phyloP scores from a whole-genome alignment of 35 echinoderm and acorn worm species.

The Lytechinus variegatus region DNA sequence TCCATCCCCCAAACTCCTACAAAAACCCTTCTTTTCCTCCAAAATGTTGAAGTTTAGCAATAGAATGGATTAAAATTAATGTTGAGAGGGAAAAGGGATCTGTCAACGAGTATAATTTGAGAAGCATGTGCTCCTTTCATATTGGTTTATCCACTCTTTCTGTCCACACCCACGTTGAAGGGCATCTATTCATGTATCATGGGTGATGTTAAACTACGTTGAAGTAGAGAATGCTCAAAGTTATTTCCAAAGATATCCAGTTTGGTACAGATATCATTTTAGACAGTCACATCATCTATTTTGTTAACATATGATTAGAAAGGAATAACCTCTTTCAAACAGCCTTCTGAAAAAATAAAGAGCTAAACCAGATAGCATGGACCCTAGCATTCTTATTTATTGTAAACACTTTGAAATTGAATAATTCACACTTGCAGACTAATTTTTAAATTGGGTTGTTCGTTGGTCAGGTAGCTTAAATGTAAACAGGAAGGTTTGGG shows the following conservation, averaged over 20 bases:
- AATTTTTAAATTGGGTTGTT: too few relatives aligned
- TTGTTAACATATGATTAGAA: neutral
- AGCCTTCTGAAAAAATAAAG: too few relatives aligned
- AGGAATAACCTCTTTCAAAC: too few relatives aligned
- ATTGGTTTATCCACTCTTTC: neutral
- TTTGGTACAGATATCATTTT: neutral
- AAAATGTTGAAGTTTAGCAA: neutral
- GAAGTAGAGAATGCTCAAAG: neutral
- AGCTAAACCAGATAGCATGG: too few relatives aligned
- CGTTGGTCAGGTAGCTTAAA: too few relatives aligned
- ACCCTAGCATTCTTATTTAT: too few relatives aligned
- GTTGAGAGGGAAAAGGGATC: neutral
- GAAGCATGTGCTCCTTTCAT: neutral
- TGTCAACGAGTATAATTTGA: neutral
- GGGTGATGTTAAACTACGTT: neutral
- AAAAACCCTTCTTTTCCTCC: neutral
- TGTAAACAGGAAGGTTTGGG: too few relatives aligned
- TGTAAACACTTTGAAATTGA: too few relatives aligned
- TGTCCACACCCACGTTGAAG: neutral
- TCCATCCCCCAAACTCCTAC: neutral
- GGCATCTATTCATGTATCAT: neutral
- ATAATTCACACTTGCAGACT: too few relatives aligned
- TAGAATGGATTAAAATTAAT: neutral
- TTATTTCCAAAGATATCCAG: neutral
- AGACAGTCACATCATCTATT: neutral